Base-by-base conservation (phyloP, 64 coral and sea anemone species). In the Actinia tenebrosa region DNA sequence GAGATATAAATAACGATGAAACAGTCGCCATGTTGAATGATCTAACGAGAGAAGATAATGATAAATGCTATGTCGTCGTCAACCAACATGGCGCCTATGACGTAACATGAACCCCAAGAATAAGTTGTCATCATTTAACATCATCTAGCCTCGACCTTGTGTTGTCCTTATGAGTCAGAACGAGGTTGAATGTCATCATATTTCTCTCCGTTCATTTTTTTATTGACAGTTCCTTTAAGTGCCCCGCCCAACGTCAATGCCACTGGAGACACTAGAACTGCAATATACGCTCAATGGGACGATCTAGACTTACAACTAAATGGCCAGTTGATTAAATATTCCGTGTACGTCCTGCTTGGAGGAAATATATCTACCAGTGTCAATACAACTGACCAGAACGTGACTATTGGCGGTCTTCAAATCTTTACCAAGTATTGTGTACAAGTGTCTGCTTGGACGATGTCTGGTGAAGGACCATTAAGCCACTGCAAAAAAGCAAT, bases 391-490 rank as follows among this genome's bases (percentile, higher is more conserved):
- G 3, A 22, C 13, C 10, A 8, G 69, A 75, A 75, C 42, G 7
- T 75, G 3, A 69, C 64, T 25, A 69, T 69, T 20, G 3, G 22
- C 0, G 64, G 64, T 69, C 66, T 89, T 2, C 11, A 37, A 20
- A 0, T 14, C 5, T 81, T 81, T 56, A 64, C 17, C 10, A 45
- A n/a, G 0, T 89, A 46, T 30, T 89, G 81, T 90, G 53, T 71
- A 25, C 46, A 43, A 84, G 47, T 85, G 3, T 44, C 68, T 44
- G 83, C 68, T 37, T 84, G 64, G 66, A 66, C 78, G 14, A 19
- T 56, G 14, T 45, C 17, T 84, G 89, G 89, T 1, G 54, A 85
- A 19, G 82, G 89, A 9, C 61, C 62, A 9, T 47, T 64, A 16
- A 54, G 15, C 5, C 17, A 69, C 15, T 90, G 89, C 71, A 23